These are phyloP conservation scores for Phainopepla nitens DNA, from an alignment of 2,113 vertebrate species.

Conservation along the genomic window DNA sequence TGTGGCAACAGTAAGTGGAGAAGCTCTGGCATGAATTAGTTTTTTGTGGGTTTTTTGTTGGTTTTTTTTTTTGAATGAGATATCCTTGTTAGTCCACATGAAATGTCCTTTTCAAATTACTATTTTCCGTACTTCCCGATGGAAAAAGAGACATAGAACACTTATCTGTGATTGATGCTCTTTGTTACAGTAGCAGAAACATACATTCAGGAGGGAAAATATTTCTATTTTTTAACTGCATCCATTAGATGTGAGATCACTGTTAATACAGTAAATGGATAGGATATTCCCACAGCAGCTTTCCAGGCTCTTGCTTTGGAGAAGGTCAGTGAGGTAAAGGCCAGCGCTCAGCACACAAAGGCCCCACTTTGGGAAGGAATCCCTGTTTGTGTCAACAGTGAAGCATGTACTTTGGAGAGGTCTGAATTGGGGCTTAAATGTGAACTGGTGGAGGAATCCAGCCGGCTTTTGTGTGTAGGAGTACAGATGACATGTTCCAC, in stretches of 20 bases:
- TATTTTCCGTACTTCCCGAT: background rate
- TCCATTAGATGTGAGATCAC: background rate
- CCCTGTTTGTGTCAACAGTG: constrained; percentile 20
- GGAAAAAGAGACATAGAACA: background rate
- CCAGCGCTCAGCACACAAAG: background rate
- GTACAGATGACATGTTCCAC: background rate
- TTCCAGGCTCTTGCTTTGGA: constrained; percentile 1
- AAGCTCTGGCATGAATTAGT: background rate
- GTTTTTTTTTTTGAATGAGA: background rate
- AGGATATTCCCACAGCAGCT: constrained; percentile 13
- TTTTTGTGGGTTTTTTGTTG: background rate
- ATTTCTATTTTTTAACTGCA: background rate
- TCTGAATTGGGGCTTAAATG: constrained; percentile 32
- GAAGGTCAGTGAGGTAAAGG: background rate
- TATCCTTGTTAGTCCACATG: background rate
- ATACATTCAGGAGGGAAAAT: background rate
- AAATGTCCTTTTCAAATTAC: background rate
- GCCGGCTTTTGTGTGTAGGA: background rate
- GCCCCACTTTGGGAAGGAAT: constrained; percentile 17
- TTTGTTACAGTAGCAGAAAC: background rate
- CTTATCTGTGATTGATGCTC: background rate
- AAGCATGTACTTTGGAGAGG: constrained; percentile 33
- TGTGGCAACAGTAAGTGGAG: background rate
- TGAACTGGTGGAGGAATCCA: constrained; percentile 10
- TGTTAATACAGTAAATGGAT: background rate